These are phyloP conservation scores for Drosophila birchii DNA, from an alignment of 2,888 invertebrate genomes.

Conservation along the genomic window DNA sequence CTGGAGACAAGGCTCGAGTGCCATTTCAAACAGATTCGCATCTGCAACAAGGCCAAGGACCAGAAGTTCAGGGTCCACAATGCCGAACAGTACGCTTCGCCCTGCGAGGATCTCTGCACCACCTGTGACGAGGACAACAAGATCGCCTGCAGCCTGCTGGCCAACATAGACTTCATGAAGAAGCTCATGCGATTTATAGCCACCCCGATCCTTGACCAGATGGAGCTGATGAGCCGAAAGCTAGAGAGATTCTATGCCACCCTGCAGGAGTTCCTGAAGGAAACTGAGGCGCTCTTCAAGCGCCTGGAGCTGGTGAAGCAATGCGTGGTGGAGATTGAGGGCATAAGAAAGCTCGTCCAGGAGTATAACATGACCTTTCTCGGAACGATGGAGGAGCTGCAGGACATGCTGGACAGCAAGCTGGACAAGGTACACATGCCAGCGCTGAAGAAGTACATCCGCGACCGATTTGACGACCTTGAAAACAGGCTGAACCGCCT, in stretches of 20 bases:
- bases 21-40: constrained; percentile 70
- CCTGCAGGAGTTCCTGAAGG: constrained; percentile 63
- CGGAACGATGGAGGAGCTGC: constrained; percentile 82
- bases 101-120: constrained; percentile 80
- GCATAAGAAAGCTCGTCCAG: constrained; percentile 56
- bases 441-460: constrained; percentile 79
- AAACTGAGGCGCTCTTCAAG: constrained; percentile 69
- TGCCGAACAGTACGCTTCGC: constrained; percentile 60
- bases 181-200: constrained; percentile 78
- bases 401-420: constrained; percentile 84
- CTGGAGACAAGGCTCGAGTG: constrained; percentile 65
- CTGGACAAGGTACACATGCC: constrained; percentile 83
- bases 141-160: constrained; percentile 76
- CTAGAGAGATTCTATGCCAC: constrained; percentile 67
- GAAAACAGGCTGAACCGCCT: constrained; percentile 56
- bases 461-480: constrained; percentile 69
- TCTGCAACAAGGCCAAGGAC: constrained; percentile 53
- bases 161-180: constrained; percentile 78
- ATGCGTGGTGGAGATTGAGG: constrained; percentile 74
- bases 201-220: constrained; percentile 71
- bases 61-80: constrained; percentile 54
- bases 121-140: constrained; percentile 78
- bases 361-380: constrained; percentile 72
- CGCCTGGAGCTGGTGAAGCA: constrained; percentile 77
- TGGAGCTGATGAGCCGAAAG: constrained; percentile 67